Percentiles rank a stretch among this genome's conserved stretches.
phyloP scores from a whole-genome alignment of 2,888 invertebrate species.

The Acanthosepion esculentum region DNA sequence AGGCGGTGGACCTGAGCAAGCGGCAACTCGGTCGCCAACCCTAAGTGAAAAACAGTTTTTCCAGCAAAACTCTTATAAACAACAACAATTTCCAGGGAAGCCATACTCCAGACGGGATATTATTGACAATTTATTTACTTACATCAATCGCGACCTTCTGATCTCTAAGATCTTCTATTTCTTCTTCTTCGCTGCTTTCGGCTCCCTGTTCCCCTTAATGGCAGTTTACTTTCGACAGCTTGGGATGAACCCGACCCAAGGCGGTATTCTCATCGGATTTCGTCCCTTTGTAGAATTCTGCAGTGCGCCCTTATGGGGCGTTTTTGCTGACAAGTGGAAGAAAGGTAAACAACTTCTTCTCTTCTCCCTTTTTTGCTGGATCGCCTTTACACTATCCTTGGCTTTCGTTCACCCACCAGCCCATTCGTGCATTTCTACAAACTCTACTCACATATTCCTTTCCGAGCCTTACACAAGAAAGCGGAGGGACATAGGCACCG shows the following conservation, averaged over 20 bases:
- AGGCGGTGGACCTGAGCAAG: neutral
- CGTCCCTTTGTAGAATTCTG: slow-evolving; percentile 97
- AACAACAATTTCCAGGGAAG: slow-evolving; percentile 41
- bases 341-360: slow-evolving; percentile 83
- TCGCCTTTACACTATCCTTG: slow-evolving; percentile 95
- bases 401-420: slow-evolving; percentile 96
- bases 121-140: slow-evolving; percentile 66
- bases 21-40: neutral
- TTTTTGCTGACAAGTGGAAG: slow-evolving; percentile 87
- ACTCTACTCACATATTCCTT: slow-evolving; percentile 78
- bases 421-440: slow-evolving; percentile 87
- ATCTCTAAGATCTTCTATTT: slow-evolving; percentile 98
- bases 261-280: slow-evolving; percentile 89
- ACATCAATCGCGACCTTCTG: slow-evolving; percentile 78
- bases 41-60: slow-evolving; percentile 37
- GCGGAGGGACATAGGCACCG: slow-evolving; percentile 49
- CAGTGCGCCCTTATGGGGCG: slow-evolving; percentile 98
- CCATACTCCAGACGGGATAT: slow-evolving; percentile 58
- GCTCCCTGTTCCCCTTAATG: slow-evolving; percentile 97
- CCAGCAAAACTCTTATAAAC: neutral
- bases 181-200: slow-evolving; percentile 99
- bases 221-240: slow-evolving; percentile 99
- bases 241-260: slow-evolving; percentile 98
- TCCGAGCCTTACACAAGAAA: slow-evolving; percentile 53
- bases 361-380: slow-evolving; percentile 94